A percentile compares a stretch with the other conserved stretches of the same genome.
Evolutionary conservation across 2,797 vertebrate species (phyloP).

Genomic region (Garrulus glandarius): DNA sequence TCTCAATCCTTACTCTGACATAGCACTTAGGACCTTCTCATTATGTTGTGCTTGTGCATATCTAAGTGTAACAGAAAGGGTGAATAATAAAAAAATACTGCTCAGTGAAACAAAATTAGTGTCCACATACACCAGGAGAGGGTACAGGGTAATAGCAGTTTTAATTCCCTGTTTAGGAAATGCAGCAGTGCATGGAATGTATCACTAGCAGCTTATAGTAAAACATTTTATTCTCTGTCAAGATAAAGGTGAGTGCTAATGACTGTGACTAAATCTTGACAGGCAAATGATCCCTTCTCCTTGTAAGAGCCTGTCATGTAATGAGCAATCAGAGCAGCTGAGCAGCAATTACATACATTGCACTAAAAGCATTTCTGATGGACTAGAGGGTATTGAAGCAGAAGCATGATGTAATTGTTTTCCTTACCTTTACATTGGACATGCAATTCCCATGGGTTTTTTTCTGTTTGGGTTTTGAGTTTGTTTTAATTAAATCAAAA

Average conservation of each 20-base stretch:
- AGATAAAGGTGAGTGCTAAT: constrained; percentile 11
- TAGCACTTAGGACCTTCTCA: not conserved
- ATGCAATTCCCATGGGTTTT: not conserved
- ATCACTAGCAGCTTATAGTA: not conserved
- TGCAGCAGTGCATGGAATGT: not conserved
- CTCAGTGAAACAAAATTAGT: not conserved
- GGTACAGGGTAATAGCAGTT: not conserved
- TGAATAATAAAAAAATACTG: not conserved
- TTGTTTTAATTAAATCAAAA: not conserved
- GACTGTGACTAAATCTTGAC: constrained; percentile 8
- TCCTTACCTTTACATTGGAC: not conserved
- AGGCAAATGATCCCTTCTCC: constrained; percentile 13
- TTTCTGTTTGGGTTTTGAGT: not conserved
- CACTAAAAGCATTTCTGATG: not conserved
- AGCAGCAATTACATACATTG: constrained; percentile 4
- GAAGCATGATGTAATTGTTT: not conserved
- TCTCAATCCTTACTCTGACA: not conserved
- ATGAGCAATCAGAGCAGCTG: constrained; percentile 25
- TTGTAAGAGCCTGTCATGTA: not conserved
- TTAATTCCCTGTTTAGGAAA: not conserved
- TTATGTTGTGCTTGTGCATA: not conserved
- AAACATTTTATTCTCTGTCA: not conserved
- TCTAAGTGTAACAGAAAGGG: not conserved
- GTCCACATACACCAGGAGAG: not conserved
- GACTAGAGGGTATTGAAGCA: not conserved